Conservation (phyloP, 1,140 invertebrate genomes). For the Aphaenogaster floridana region DNA sequence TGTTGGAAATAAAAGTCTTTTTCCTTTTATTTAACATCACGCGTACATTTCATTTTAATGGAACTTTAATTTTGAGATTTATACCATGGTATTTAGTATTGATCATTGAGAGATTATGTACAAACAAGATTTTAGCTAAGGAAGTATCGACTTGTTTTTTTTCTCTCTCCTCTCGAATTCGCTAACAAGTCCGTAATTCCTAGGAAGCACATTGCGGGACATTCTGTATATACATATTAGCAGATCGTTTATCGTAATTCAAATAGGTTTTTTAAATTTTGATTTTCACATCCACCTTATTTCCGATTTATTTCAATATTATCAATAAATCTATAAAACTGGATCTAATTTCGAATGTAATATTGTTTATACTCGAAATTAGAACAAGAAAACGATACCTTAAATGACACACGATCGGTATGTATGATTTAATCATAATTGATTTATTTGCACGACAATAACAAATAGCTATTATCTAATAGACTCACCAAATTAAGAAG, state of each 20-base stretch:
- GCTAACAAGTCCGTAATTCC: background rate
- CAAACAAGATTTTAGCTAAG: background rate
- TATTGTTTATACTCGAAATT: background rate
- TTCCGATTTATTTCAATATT: background rate
- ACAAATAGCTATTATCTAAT: conserved; percentile 42
- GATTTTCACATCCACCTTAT: background rate
- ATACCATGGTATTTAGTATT: background rate
- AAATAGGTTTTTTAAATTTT: conserved; percentile 10
- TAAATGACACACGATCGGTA: conserved; percentile 3
- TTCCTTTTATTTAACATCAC: background rate
- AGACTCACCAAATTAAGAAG: conserved; percentile 22
- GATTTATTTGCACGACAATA: conserved; percentile 52
- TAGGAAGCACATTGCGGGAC: background rate
- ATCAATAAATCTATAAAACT: background rate
- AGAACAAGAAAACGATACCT: background rate
- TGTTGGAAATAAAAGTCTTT: background rate
- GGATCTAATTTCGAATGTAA: background rate
- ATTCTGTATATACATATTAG: conserved; percentile 29
- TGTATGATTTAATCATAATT: conserved; percentile 32
- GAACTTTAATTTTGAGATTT: conserved; percentile 32
- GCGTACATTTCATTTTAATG: background rate
- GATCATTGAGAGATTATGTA: background rate
- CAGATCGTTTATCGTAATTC: background rate
- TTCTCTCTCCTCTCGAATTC: background rate
- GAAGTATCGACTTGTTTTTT: background rate